phyloP scores from a whole-genome alignment of 2,888 invertebrate genomes.

The Phragmatobia fuliginosa region DNA sequence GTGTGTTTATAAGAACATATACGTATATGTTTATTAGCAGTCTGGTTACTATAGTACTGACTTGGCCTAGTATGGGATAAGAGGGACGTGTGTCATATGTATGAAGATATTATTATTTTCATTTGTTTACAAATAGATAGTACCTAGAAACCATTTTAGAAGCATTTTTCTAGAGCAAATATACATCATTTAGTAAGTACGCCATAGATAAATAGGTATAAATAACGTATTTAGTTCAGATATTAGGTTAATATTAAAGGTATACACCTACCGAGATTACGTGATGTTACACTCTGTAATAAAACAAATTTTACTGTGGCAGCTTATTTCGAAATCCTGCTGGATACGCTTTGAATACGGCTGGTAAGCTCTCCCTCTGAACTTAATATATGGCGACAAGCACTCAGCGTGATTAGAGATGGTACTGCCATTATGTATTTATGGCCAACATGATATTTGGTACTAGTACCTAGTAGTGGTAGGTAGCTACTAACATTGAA shows the following conservation, averaged over 20 bases:
- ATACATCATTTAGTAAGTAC: too few species aligned
- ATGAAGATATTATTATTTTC: too few species aligned
- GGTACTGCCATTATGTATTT: slow-evolving; percentile 42
- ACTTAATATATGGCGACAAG: slow-evolving; percentile 81
- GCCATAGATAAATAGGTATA: too few species aligned
- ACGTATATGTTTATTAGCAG: too few species aligned
- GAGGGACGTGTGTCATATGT: too few species aligned
- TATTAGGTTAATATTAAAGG: neutral
- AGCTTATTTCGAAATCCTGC: slow-evolving; percentile 58
- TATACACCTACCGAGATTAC: slow-evolving; percentile 8
- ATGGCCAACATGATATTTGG: slow-evolving; percentile 37
- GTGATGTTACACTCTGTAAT: slow-evolving; percentile 29
- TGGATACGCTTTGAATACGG: slow-evolving; percentile 61
- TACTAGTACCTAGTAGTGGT: too few species aligned
- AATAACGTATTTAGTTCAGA: neutral
- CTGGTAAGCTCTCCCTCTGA: slow-evolving; percentile 68
- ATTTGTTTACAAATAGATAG: too few species aligned
- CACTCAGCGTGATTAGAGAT: slow-evolving; percentile 80
- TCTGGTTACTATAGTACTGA: too few species aligned
- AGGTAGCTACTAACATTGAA: neutral
- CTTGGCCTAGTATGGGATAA: too few species aligned
- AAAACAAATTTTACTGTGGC: slow-evolving; percentile 50
- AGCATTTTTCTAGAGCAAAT: too few species aligned
- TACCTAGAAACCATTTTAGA: too few species aligned
- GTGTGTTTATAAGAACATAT: too few species aligned